These are phyloP conservation scores for Podarcis raffonei DNA, from an alignment of 2,113 vertebrate species.

Conservation along the genomic window DNA sequence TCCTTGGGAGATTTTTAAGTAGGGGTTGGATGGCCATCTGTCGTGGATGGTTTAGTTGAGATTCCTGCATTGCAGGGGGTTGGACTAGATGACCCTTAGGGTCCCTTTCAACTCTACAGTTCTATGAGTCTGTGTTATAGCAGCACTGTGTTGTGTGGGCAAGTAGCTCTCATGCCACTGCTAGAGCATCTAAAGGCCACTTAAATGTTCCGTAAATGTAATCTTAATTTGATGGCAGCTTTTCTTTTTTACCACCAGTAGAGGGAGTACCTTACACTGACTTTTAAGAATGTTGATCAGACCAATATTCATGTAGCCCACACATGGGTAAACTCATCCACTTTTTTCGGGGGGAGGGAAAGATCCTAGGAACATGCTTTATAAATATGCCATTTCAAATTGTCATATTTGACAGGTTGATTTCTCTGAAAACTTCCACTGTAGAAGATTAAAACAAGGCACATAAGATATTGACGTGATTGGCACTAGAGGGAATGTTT, in stretches of 20 bases:
- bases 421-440: background rate
- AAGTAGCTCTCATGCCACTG: background rate
- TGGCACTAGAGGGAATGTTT: background rate
- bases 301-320: background rate
- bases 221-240: background rate
- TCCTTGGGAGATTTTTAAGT: no score
- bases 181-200: background rate
- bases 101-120: no score
- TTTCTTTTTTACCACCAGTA: background rate
- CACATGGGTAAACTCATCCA: background rate
- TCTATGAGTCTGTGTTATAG: background rate
- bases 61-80: no score
- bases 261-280: slow-evolving; percentile 13
- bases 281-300: background rate
- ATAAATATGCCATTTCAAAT: background rate
- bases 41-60: no score
- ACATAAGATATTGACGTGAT: background rate
- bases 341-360: background rate
- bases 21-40: no score
- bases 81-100: no score
- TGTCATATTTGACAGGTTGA: background rate
- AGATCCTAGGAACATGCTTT: background rate
- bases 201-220: background rate
- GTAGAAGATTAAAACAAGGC: background rate
- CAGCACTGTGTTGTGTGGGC: background rate